Evolutionary conservation across 2,113 vertebrate genomes (phyloP).

Genomic region (Vombatus ursinus): DNA sequence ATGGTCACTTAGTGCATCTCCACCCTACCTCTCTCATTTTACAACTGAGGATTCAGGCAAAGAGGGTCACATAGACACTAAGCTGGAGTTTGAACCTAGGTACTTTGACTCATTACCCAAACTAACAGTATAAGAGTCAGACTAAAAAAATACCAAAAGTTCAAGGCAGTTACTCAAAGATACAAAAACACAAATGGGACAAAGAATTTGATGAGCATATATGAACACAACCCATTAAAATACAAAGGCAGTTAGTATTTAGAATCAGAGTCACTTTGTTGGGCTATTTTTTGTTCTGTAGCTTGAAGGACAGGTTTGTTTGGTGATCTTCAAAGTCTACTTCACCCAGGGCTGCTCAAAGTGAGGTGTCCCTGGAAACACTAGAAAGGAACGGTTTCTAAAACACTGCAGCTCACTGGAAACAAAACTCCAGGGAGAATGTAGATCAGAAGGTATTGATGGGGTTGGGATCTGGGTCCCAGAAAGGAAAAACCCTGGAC

Average conservation of each 20-base stretch:
- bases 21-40: not conserved
- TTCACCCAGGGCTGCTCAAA: not conserved
- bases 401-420: not conserved
- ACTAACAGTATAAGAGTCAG: not conserved
- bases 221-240: not conserved
- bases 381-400: not conserved
- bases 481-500: no score
- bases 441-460: not conserved
- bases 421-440: not conserved
- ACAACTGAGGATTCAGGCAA: not conserved
- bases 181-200: not conserved
- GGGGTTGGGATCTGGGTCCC: no score
- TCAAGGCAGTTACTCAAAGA: not conserved
- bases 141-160: not conserved
- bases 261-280: not conserved
- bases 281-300: not conserved
- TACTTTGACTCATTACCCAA: not conserved
- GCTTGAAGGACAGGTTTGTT: not conserved
- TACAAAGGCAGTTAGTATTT: not conserved
- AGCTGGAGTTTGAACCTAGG: not conserved
- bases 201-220: not conserved
- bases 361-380: not conserved
- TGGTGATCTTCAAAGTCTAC: not conserved
- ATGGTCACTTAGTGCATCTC: not conserved
- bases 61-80: not conserved